phyloP scores from a whole-genome alignment of 1,140 invertebrate genomes.

The Bombus huntii region DNA sequence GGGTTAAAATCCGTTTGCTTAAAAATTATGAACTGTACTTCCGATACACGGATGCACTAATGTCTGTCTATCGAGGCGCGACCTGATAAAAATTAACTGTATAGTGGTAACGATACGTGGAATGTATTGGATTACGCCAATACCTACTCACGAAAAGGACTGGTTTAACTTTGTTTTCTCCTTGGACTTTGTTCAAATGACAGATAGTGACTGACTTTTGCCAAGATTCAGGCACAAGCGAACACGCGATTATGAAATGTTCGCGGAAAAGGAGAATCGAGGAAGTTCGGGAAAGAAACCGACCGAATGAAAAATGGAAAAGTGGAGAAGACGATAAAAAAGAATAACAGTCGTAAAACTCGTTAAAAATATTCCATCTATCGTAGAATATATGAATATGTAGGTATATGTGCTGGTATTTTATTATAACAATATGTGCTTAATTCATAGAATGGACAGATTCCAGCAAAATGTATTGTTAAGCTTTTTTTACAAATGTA shows the following conservation, averaged over 20 bases:
- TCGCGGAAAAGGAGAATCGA: background rate
- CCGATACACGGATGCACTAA: background rate
- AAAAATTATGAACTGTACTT: background rate
- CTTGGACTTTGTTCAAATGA: conserved; percentile 1
- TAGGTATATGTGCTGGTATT: too few species aligned
- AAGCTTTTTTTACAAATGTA: too few species aligned
- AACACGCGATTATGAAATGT: background rate
- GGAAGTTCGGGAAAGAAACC: background rate
- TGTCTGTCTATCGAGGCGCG: too few species aligned
- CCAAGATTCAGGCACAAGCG: background rate
- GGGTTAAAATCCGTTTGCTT: background rate
- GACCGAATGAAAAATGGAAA: background rate
- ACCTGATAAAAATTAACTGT: background rate
- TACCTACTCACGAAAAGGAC: accelerated
- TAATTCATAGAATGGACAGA: too few species aligned
- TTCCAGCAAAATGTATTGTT: too few species aligned
- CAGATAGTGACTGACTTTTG: too few species aligned
- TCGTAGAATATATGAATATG: background rate
- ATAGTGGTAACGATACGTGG: background rate
- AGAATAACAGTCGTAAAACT: background rate
- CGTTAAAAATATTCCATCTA: background rate
- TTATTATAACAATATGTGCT: too few species aligned
- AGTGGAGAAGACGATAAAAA: background rate
- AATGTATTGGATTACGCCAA: background rate
- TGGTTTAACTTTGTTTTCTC: background rate